Percentiles rank a stretch among this genome's conserved stretches.
phyloP scores from a whole-genome alignment of 2,797 vertebrate genomes.

The Oreonectes daqikongensis region DNA sequence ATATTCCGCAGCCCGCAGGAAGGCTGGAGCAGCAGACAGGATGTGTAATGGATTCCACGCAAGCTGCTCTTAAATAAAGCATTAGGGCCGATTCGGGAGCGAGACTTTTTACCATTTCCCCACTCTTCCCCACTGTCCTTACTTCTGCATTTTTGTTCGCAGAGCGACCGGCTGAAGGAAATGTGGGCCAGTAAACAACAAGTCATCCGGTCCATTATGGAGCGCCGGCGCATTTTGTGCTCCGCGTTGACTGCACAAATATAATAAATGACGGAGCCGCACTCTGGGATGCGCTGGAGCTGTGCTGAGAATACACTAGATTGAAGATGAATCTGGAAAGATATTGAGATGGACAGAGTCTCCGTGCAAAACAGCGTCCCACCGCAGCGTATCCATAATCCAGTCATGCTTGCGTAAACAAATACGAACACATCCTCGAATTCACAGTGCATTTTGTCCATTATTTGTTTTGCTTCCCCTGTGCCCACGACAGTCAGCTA shows the following conservation, averaged over 20 bases:
- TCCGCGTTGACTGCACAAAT: conserved; percentile 75
- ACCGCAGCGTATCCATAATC: conserved; percentile 40
- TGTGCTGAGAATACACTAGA: conserved; percentile 68
- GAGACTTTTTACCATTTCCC: conserved; percentile 46
- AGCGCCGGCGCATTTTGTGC: conserved; percentile 64
- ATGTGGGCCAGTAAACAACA: conserved; percentile 64
- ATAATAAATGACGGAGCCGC: conserved; percentile 70
- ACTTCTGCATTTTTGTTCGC: conserved; percentile 23
- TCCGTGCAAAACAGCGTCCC: conserved; percentile 66
- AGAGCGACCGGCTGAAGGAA: conserved; percentile 56
- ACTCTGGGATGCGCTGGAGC: conserved; percentile 63
- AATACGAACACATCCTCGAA: conserved; percentile 28
- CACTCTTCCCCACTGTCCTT: conserved; percentile 8
- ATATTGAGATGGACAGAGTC: conserved; percentile 71
- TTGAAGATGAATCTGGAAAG: conserved; percentile 71
- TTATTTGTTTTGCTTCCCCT: conserved; percentile 29
- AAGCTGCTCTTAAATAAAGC: conserved; percentile 55
- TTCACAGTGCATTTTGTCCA: conserved; percentile 30
- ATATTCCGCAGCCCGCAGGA: conserved; percentile 34
- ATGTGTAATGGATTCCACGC: conserved; percentile 57
- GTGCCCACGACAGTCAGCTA: not conserved
- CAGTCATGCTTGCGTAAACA: conserved; percentile 37
- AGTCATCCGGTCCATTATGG: conserved; percentile 69
- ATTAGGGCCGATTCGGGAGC: conserved; percentile 56
- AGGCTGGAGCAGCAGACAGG: conserved; percentile 25